These are phyloP conservation scores for Piaya cayana DNA, from an alignment of 2,113 vertebrate genomes.

Conservation along the genomic window DNA sequence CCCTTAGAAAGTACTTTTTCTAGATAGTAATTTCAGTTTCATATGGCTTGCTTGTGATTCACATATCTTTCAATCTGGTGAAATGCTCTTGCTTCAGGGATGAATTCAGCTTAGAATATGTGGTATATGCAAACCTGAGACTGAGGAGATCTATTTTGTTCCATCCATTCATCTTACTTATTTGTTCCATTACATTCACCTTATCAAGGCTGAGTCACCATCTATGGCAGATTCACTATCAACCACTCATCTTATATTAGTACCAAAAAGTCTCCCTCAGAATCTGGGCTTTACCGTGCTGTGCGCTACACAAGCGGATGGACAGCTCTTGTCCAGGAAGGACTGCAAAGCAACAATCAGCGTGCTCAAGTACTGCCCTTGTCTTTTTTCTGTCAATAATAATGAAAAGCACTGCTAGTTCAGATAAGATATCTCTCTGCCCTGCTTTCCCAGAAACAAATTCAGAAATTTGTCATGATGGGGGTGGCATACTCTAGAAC, in stretches of 20 bases:
- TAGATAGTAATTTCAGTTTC: background rate
- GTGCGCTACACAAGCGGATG: background rate
- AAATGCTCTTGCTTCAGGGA: background rate
- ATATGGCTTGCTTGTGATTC: background rate
- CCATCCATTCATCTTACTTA: background rate
- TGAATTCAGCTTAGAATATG: background rate
- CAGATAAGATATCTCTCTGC: background rate
- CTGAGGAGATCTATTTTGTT: background rate
- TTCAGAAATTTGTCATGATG: background rate
- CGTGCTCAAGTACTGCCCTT: background rate
- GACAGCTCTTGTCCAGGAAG: background rate
- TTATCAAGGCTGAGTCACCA: background rate
- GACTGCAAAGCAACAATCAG: background rate
- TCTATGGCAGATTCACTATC: background rate
- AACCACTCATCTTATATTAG: background rate
- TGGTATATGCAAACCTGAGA: background rate
- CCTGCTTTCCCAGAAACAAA: background rate
- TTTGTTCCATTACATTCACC: too few species aligned
- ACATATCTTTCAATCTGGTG: background rate
- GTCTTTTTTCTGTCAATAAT: background rate
- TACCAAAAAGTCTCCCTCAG: background rate
- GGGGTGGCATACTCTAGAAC: background rate
- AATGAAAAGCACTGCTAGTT: background rate
- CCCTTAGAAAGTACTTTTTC: background rate
- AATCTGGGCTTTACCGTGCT: background rate